These are phyloP conservation scores for Pseudomyrmex sp. DNA, from an alignment of 1,140 invertebrate genomes.

Conservation along the genomic window DNA sequence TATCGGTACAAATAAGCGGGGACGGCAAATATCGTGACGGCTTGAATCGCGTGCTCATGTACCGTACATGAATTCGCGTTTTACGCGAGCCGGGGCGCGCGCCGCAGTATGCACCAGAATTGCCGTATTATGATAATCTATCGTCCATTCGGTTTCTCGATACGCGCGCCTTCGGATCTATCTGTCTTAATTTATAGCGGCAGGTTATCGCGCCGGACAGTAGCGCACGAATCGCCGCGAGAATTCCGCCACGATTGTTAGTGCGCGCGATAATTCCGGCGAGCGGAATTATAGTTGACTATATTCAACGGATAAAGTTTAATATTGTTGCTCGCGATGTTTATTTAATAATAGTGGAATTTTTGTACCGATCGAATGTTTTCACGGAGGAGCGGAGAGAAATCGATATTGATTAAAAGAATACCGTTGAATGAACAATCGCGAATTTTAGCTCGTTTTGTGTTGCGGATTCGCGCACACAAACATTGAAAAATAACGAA, in stretches of 20 bases:
- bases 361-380: conserved; percentile 20
- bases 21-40: conserved; percentile 35
- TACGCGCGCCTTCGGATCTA: conserved; percentile 59
- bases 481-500: background rate
- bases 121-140: conserved; percentile 76
- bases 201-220: conserved; percentile 46
- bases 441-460: conserved; percentile 13
- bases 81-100: conserved; percentile 21
- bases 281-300: conserved; percentile 1
- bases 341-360: conserved; percentile 24
- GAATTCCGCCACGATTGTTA: conserved; percentile 34
- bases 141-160: conserved; percentile 66
- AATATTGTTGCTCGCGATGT: conserved; percentile 6
- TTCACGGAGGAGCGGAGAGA: background rate
- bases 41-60: conserved; percentile 57
- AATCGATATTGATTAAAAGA: conserved; percentile 38
- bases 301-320: conserved; percentile 10
- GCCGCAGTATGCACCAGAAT: conserved; percentile 70
- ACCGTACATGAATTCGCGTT: conserved; percentile 62
- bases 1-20: conserved; percentile 45
- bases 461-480: background rate
- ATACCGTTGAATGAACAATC: conserved; percentile 43
- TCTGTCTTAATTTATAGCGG: conserved; percentile 60
- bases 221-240: conserved; percentile 23
- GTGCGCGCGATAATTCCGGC: conserved; percentile 18